These are phyloP conservation scores for Ambastaia sidthimunki DNA, from an alignment of 2,797 vertebrate genomes.

Conservation along the genomic window DNA sequence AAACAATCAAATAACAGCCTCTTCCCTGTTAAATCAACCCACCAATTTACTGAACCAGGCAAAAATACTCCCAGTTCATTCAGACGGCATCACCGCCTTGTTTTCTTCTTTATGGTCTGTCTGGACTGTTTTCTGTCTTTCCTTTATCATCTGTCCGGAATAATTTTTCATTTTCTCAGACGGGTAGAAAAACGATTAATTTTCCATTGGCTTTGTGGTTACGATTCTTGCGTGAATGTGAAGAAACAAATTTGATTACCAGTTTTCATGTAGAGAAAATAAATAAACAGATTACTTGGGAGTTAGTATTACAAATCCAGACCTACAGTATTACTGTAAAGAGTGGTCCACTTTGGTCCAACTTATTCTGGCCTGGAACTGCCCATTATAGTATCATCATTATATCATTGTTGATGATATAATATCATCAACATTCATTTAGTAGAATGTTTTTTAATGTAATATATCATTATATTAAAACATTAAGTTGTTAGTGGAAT, in stretches of 20 bases:
- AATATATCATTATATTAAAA: background rate
- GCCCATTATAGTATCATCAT: background rate
- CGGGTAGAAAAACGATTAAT: background rate
- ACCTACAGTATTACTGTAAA: too few relatives aligned
- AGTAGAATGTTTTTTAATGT: too few relatives aligned
- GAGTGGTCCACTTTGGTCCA: too few relatives aligned
- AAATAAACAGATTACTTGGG: too few relatives aligned
- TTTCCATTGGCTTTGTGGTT: background rate
- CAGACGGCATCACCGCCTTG: background rate
- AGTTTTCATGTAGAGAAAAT: too few relatives aligned
- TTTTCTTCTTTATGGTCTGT: background rate
- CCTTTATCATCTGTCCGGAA: background rate
- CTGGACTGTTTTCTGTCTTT: background rate
- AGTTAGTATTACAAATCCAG: too few relatives aligned
- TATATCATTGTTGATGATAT: too few relatives aligned
- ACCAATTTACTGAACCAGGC: background rate
- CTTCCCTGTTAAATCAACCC: slow-evolving; percentile 20
- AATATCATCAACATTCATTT: too few relatives aligned
- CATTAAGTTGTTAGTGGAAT: too few relatives aligned
- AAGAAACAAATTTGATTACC: too few relatives aligned
- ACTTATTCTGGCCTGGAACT: too few relatives aligned
- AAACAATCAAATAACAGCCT: slow-evolving; percentile 24
- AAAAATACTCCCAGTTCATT: background rate
- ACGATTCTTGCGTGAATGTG: background rate
- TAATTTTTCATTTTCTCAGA: background rate